Evolutionary conservation across 2,113 vertebrate species (phyloP), one percentile per base, ranked within the genome.

Genomic region (Piprites chloris): DNA sequence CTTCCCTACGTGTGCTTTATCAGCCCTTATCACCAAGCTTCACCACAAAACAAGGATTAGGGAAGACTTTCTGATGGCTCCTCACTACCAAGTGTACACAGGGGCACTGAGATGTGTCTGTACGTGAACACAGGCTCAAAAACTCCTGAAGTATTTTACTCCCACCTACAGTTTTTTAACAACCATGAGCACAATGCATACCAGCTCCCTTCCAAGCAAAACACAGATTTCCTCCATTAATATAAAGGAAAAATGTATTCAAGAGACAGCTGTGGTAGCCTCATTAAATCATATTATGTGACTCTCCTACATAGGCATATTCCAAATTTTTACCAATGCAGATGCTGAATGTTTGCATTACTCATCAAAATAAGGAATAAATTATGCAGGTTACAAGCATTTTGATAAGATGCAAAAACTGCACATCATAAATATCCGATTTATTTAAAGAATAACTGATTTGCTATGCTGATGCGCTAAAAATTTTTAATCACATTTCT

Each of bases 31-130:
- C 77, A 72, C 21, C 23, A 28, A 50, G 63, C 49, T 77, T 52
- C 53, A 53, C 13, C 47, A 15, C 58, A 47, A 65, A 87, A n/a
- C 9, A 22, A 61, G 59, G 39, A 9, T 17, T 4, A 44, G 14
- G 53, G 41, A 61, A 84, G 68, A 56, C 30, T 37, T 80, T 19
- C 52, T 7, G 67, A 44, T 3, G 24, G 52, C 53, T 83, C 39
- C 56, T 80, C 56, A 76, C 62, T 28, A 4, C 24, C 19, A 10
- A 47, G 39, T 1, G 6, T 5, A 18, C 7, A 5, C 4, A 22
- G 0, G 3, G 32, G 28, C 49, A 55, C 12, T 0, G 0, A 63
- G 47, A 39, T 2, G 2, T 18, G 42, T 16, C 58, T 24, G 27
- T 5, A 7, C 1, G 4, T 21, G 27, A 13, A 14, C 15, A 16